Evolutionary conservation across 1,140 invertebrate species (phyloP), one percentile per base, ranked within the genome.

Genomic region (Pissodes strobi): DNA sequence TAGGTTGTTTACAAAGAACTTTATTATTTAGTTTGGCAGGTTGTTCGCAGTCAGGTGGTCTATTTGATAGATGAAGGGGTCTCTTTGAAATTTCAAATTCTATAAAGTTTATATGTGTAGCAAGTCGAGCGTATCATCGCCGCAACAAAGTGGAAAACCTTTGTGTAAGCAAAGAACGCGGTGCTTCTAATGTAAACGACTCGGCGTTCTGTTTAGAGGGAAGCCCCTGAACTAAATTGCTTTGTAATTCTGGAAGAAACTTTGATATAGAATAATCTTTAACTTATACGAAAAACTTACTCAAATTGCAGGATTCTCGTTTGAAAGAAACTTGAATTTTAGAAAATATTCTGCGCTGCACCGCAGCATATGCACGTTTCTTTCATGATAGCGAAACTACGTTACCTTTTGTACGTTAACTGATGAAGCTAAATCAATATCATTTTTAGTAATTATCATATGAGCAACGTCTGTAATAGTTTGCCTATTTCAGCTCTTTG

Each of bases 81-180:
- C 58, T 38, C 65, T 67, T 67, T 58, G 58, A 67, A 63, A 62
- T 52, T 51, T 67, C 59, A 46, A 59, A 67, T 67, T 62, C 55
- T 61, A 30, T 58, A 67, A 67, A 67, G 65, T 67, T 67, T 67
- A 58, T 62, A 63, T 58, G 52, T 63, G 51, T 34, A 48, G 19
- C 51, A 56, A 57, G 51, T 67, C 51, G 53, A 63, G 59, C 65
- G 59, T 56, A 48, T 38, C 57, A 38, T 25, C 61, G 48, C 66
- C 66, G 43, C 61, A 68, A 64, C 61, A 68, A 68, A 68, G 66
- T 68, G 61, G 66, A 68, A 68, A 60, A 64, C 45, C 66, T 68
- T 68, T 64, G 66, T 63, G 60, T 55, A 63, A 63, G 51, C 49
- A 57, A 60, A 64, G 61, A 68, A 68, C 66, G 61, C 23, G 17